Base-by-base conservation (phyloP, 2,888 invertebrate genomes). In the Romanomermis culicivorax region DNA sequence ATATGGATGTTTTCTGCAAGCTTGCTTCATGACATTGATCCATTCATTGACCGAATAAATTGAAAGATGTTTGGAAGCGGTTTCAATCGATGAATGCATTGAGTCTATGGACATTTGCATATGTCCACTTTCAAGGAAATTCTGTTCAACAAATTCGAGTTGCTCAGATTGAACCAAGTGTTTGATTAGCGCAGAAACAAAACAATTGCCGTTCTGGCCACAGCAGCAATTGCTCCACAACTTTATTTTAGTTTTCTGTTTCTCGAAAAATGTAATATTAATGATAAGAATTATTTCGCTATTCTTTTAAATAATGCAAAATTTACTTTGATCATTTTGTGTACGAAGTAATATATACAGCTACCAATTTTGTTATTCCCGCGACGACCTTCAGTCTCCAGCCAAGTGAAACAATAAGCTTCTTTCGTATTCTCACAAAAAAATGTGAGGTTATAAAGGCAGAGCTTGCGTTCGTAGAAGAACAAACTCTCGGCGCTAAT, bases 91-190 rank as follows among this genome's bases (percentile, higher is more conserved):
- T 7, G 45, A 45, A 23, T 45, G 45, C 45, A 45, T 45, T 2
- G n/a, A 24, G 27, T 53, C 53, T 3, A 24, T 20, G 3, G 20
- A 24, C 20, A 24, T 53, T 3, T 42, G 26, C n/a, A 23, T 53
- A 49, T 53, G 53, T 3, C 53, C 53, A 49, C 53, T 53, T 45
- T 53, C 53, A 7, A 53, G 27, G 24, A 53, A 53, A n/a, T 53
- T 53, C 27, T 51, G 48, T 20, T 53, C 53, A 7, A 53, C 27
- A 53, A 53, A 4, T 4, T 20, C 7, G 11, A 45, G n/a, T 25
- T 4, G 29, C n/a, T 17, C 2, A 42, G 2, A 3, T n/a, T 27
- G 20, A 23, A 3, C 20, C 3, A 24, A 30, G 3, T 23, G 23
- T n/a, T 7, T 3, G 36, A 52, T 4, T 20, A 24, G 7, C 4